Evolutionary conservation across 2,113 vertebrate species (phyloP), one percentile per base, ranked within the genome.

Genomic region (Cyanoderma ruficeps): DNA sequence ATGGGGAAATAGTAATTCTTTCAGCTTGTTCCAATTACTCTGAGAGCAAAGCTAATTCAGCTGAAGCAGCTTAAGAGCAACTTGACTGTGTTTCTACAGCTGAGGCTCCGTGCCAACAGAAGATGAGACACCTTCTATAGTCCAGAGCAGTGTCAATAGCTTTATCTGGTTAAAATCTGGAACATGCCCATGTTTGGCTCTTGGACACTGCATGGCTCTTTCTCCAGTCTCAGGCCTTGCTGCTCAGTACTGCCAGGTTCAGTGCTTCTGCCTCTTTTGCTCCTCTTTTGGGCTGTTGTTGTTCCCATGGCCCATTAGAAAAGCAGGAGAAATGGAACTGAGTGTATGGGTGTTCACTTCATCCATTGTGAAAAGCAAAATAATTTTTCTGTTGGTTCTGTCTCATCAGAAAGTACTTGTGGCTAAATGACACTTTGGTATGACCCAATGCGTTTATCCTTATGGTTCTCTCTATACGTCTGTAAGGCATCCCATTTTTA

Each of bases 1-100:
- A 95, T 28, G 47, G 67, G 68, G 60, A 93, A 95, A 94, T 52
- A 74, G 61, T 84, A 87, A 91, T 89, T 94, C 91, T 96, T 97
- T 81, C 79, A 70, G 71, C 68, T 91, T 91, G 49, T 85, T 91
- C 61, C 69, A 91, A 84, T 94, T 94, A 91, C 44, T 79, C 49
- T 89, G 86, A 89, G 44, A 93, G 81, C 72, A 89, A 94, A 95
- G 44, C 77, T 94, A 82, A 92, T 93, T 95, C 83, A 87, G 56
- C 56, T 91, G 80, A 95, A 94, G 83, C 31, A 89, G 49, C 46
- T 95, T 87, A 91, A 82, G 65, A 95, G 37, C 33, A 90, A 61
- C 61, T 78, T 91, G 50, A 89, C 70, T 67, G 39, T 46, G 25
- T 72, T 94, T 82, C 81, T 84, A 46, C 28, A 65, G 47, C 9